Evolutionary conservation across 2,113 vertebrate species (phyloP).

Genomic region (Protobothrops flavoviridis): DNA sequence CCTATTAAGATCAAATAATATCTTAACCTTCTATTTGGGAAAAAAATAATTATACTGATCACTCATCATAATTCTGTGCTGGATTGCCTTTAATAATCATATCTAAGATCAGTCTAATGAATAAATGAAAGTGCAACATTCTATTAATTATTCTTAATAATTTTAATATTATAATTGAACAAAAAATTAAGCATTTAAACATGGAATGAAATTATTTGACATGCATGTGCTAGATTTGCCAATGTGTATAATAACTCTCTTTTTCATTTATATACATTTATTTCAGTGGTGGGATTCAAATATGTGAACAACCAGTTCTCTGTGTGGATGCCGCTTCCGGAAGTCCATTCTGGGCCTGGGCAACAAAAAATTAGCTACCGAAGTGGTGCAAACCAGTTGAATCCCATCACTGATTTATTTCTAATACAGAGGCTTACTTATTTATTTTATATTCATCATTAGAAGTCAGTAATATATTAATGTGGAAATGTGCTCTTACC

Average conservation of each 20-base stretch:
- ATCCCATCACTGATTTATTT: not conserved
- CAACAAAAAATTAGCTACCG: too few species aligned
- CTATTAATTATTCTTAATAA: not conserved
- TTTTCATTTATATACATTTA: not conserved
- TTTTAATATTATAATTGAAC: not conserved
- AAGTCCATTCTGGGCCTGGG: too few species aligned
- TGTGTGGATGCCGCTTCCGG: too few species aligned
- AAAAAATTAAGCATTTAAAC: not conserved
- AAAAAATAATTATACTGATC: not conserved
- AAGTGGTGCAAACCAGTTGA: too few species aligned
- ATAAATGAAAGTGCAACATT: not conserved
- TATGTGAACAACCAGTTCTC: too few species aligned
- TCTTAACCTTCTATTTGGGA: not conserved
- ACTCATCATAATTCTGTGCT: not conserved
- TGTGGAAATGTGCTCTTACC: conserved; percentile 59
- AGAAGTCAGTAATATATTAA: conserved; percentile 58
- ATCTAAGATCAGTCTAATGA: not conserved
- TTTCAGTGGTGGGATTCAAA: not conserved
- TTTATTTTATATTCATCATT: conserved; percentile 37
- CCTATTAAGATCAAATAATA: conserved; percentile 8
- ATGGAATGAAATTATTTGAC: not conserved
- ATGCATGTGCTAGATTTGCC: not conserved
- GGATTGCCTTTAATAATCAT: not conserved
- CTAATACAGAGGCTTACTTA: not conserved
- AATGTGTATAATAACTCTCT: fast-evolving